Conservation (phyloP, 2,888 invertebrate species). For the Halocaridina rubra region DNA sequence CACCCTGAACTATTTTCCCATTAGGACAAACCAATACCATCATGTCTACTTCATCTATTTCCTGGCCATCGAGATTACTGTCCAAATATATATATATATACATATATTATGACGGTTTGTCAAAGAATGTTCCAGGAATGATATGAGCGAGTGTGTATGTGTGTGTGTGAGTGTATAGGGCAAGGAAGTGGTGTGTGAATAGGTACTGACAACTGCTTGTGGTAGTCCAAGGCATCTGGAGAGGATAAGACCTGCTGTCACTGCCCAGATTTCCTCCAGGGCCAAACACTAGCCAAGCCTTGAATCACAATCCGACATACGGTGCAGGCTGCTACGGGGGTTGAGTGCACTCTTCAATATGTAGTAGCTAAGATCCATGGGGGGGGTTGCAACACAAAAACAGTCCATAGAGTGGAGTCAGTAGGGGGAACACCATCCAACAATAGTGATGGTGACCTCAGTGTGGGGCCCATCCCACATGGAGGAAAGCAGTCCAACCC, state of each 20-base stretch:
- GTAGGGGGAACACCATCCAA: constrained; percentile 49
- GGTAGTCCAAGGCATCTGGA: constrained; percentile 35
- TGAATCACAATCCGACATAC: constrained; percentile 62
- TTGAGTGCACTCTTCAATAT: constrained; percentile 61
- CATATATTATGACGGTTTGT: no score
- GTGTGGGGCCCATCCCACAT: constrained; percentile 52
- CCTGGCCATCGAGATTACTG: background rate
- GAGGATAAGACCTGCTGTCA: constrained; percentile 36
- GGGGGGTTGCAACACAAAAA: constrained; percentile 61
- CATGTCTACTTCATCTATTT: background rate
- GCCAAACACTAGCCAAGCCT: constrained; percentile 63
- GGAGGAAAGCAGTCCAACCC: constrained; percentile 60
- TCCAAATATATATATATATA: no score
- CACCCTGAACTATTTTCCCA: background rate
- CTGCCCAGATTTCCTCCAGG: constrained; percentile 59
- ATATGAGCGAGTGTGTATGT: background rate
- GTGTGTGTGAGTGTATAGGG: constrained; percentile 17
- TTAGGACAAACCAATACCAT: background rate
- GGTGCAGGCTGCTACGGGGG: constrained; percentile 62
- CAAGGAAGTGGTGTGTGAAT: background rate
- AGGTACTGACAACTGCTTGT: constrained; percentile 23
- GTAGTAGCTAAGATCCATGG: constrained; percentile 58
- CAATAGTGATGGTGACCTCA: constrained; percentile 48
- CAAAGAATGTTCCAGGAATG: background rate
- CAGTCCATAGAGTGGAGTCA: constrained; percentile 61